Base-by-base conservation (phyloP, 2,888 invertebrate species). In the Lasioglossum pauxillum region DNA sequence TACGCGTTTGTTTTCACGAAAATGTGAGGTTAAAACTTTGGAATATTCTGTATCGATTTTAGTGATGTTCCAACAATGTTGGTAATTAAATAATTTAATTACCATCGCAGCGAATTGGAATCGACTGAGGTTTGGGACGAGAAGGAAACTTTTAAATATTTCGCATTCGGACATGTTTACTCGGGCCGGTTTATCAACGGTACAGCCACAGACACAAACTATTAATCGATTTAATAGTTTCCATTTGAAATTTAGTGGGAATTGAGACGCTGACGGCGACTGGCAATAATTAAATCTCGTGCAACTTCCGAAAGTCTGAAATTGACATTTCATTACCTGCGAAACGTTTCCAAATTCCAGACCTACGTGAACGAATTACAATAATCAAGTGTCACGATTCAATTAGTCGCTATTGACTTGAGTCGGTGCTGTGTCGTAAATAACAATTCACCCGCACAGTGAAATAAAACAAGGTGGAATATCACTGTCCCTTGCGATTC, bases 181-280 rank as follows among this genome's bases (percentile, higher is more conserved):
- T 69, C 35, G 80, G n/a, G n/a, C 79, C 75, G 79, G 46, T 77
- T 75, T 83, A 60, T 82, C 60, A 72, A 75, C 80, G 23, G 35
- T n/a, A 73, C 53, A 74, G 53, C 75, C 31, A n/a, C 85, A 60
- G 75, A 84, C 75, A 78, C 85, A 57, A 90, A 90, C 89, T 83
- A 76, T 82, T 90, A 89, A 90, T 86, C 80, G 81, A 86, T 84
- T 90, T 87, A 87, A 90, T 84, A 90, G 87, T 87, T 89, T 60
- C 84, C 69, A 83, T 78, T 53, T 77, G 80, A 88, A 88, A 90
- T 89, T 87, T 78, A 76, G 81, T 85, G 74, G 60, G 67, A 78
- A 85, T 84, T 19, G 85, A 85, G 85, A 89, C 76, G 80, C 71
- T 77, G 67, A 35, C 69, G 57, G 84, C 77, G 76, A 80, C 80